Percentiles rank a stretch among this genome's conserved stretches.
Conservation (phyloP, 2,113 vertebrate species). For the Oreocharis arfaki region DNA sequence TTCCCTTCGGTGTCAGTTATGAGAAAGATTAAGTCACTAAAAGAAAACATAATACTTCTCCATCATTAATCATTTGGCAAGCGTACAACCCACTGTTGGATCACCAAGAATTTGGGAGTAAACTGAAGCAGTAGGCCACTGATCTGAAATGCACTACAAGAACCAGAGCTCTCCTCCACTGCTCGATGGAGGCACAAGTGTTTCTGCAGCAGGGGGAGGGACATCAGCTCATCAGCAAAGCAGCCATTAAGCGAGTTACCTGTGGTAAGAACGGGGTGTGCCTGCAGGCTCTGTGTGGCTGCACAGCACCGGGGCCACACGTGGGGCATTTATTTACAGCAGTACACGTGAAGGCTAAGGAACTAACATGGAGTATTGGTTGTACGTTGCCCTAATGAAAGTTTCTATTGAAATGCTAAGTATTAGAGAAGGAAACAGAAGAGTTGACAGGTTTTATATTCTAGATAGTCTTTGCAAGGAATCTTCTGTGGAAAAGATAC, state of each 20-base stretch:
- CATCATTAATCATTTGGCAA: not conserved
- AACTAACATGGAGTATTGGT: not conserved
- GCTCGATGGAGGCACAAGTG: not conserved
- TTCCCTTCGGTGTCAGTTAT: not conserved
- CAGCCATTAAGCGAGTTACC: constrained; percentile 26
- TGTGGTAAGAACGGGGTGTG: not conserved
- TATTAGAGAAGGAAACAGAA: constrained; percentile 26
- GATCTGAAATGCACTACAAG: constrained; percentile 7
- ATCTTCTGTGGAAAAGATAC: not conserved
- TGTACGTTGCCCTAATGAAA: constrained; percentile 22
- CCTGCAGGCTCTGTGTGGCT: not conserved
- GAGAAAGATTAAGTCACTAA: not conserved
- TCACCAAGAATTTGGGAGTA: not conserved
- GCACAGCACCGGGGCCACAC: not conserved
- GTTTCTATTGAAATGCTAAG: constrained; percentile 27
- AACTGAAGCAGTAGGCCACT: not conserved
- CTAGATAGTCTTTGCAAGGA: not conserved
- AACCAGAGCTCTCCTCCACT: constrained; percentile 25
- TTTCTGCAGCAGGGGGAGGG: constrained; percentile 10
- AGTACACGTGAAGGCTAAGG: not conserved
- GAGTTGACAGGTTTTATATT: not conserved
- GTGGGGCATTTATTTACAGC: constrained; percentile 17
- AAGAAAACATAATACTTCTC: not conserved
- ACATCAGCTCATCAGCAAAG: constrained; percentile 38
- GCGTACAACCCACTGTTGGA: not conserved